Evolutionary conservation across 2,797 vertebrate genomes (phyloP).

Genomic region (Brachyrhaphis roseni): DNA sequence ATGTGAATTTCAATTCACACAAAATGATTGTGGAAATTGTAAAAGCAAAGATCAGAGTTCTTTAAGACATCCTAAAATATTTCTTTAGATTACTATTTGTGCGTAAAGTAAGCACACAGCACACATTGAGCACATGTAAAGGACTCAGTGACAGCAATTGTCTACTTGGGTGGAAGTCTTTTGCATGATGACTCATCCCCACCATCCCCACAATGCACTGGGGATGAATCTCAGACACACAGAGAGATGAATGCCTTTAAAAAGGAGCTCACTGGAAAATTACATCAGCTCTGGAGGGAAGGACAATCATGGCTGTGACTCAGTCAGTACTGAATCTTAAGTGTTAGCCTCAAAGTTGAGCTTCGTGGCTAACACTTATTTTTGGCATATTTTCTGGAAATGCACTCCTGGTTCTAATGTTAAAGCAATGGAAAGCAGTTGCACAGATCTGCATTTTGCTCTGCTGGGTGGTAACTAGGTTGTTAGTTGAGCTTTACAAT

Average conservation of each 20-base stretch:
- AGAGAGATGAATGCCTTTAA: constrained; percentile 26
- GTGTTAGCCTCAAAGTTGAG: neutral
- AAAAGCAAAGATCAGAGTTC: neutral
- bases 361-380: constrained; percentile 5
- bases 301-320: constrained; percentile 22
- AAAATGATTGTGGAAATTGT: constrained; percentile 8
- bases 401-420: neutral
- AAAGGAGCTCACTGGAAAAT: constrained; percentile 24
- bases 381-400: constrained; percentile 7
- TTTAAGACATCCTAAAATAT: neutral
- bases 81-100: neutral
- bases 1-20: constrained; percentile 4
- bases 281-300: constrained; percentile 18
- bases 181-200: constrained; percentile 56
- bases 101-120: neutral
- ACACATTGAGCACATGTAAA: constrained; percentile 6
- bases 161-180: constrained; percentile 43
- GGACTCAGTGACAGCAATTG: constrained; percentile 39
- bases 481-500: neutral
- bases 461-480: neutral
- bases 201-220: constrained; percentile 22
- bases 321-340: constrained; percentile 10
- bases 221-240: constrained; percentile 34
- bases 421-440: neutral
- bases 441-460: neutral